Percentiles rank a stretch among this genome's conserved stretches.
phyloP scores from a whole-genome alignment of 2,113 vertebrate species.

The Pseudolaguvia tuberculata region DNA sequence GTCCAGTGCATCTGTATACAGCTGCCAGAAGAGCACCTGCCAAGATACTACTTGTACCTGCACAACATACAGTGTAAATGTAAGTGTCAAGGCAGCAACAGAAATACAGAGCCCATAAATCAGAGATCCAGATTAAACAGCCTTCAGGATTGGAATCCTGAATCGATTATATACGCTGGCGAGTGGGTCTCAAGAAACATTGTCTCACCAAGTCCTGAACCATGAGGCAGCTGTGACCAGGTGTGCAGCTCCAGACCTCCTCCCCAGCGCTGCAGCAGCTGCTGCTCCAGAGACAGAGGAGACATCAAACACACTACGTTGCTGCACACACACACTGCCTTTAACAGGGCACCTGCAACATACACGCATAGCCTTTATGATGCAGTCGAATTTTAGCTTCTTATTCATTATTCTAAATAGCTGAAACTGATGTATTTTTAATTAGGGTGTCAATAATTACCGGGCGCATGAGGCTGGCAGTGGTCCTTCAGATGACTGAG shows the following conservation, averaged over 20 bases:
- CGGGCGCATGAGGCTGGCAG: conserved; percentile 88
- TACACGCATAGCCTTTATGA: conserved; percentile 25
- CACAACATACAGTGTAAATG: not conserved
- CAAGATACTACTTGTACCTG: conserved; percentile 97
- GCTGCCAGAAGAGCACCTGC: conserved; percentile 82
- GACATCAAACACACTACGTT: conserved; percentile 72
- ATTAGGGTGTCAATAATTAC: conserved; percentile 56
- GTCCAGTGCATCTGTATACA: conserved; percentile 76
- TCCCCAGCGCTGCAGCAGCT: conserved; percentile 74
- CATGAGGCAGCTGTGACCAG: conserved; percentile 87
- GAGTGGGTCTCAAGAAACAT: not conserved
- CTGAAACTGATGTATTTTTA: not conserved
- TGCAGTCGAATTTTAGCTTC: not conserved
- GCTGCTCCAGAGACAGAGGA: conserved; percentile 66
- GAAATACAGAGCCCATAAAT: too few relatives aligned
- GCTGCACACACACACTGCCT: conserved; percentile 86
- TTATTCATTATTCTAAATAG: not conserved
- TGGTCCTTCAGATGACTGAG: conserved; percentile 79
- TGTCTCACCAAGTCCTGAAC: conserved; percentile 85
- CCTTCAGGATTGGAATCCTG: too few relatives aligned
- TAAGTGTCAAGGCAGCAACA: too few relatives aligned
- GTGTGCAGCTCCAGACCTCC: conserved; percentile 88
- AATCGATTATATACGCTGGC: too few relatives aligned
- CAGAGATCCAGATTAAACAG: too few relatives aligned
- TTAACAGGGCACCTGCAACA: conserved; percentile 86